Evolutionary conservation across 2,888 invertebrate species (phyloP).

Genomic region (Caenorhabditis sp.): DNA sequence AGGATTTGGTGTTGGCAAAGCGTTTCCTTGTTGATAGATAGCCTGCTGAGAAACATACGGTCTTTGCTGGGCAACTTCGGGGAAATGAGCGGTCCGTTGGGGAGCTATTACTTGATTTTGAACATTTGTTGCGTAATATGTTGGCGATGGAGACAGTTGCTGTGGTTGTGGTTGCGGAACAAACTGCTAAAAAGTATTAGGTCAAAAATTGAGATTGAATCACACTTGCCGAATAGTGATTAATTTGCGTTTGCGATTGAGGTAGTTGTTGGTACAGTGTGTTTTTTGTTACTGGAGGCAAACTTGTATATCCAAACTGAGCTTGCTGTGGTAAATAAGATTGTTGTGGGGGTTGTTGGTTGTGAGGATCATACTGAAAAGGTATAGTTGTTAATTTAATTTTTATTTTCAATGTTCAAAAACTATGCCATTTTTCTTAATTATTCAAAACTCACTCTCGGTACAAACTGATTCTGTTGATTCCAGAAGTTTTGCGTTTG

Average conservation of each 20-base stretch:
- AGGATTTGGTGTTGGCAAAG: slow-evolving; percentile 12
- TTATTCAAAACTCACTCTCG: too few relatives aligned
- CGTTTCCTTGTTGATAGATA: slow-evolving; percentile 32
- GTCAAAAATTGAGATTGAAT: too few relatives aligned
- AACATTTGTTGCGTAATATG: slow-evolving; percentile 4
- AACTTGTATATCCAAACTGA: slow-evolving; percentile 2
- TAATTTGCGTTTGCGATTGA: slow-evolving; percentile 7
- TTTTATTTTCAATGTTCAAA: too few relatives aligned
- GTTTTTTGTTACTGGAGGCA: slow-evolving; percentile 1
- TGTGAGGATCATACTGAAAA: not conserved
- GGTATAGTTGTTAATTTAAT: too few relatives aligned
- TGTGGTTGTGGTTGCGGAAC: slow-evolving; percentile 19
- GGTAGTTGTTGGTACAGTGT: not conserved
- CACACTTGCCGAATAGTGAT: too few relatives aligned
- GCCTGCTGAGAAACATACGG: slow-evolving; percentile 9
- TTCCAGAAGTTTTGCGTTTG: slow-evolving; percentile 54
- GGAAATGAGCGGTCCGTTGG: slow-evolving; percentile 5
- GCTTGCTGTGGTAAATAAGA: slow-evolving; percentile 10
- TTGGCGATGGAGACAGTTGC: not conserved
- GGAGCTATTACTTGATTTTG: not conserved
- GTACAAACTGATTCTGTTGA: slow-evolving; percentile 26
- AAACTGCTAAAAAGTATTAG: slow-evolving; percentile 10
- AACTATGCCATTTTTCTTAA: too few relatives aligned
- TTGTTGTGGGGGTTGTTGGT: slow-evolving; percentile 4
- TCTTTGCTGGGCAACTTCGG: slow-evolving; percentile 10